Conservation (phyloP, 2,888 invertebrate genomes). For the Cremastinae sp. region DNA sequence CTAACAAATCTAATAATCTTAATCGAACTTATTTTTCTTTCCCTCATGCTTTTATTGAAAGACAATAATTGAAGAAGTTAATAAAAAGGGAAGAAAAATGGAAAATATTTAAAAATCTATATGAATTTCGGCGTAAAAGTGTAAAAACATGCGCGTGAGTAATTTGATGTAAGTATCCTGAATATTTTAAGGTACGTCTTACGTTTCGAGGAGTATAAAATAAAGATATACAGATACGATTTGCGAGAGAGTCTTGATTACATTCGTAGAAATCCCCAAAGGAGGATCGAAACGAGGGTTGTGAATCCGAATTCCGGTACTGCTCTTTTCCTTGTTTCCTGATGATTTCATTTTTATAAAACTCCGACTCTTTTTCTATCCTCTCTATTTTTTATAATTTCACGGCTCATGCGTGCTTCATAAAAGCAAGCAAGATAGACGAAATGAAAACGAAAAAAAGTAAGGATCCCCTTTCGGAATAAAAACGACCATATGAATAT, state of each 20-base stretch:
- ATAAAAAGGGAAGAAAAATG: too few relatives aligned
- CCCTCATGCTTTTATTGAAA: not conserved
- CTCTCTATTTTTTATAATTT: conserved; percentile 40
- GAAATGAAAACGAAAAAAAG: not conserved
- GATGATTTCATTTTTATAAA: not conserved
- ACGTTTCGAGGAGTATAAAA: conserved; percentile 29
- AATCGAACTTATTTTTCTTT: conserved; percentile 28
- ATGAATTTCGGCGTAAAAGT: not conserved
- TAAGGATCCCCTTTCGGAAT: too few relatives aligned
- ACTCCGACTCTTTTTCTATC: conserved; percentile 23
- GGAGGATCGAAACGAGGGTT: conserved; percentile 43
- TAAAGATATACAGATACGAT: too few relatives aligned
- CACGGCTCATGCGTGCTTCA: conserved; percentile 25
- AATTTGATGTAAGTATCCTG: conserved; percentile 1
- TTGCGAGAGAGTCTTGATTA: conserved; percentile 52
- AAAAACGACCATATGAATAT: conserved; percentile 35
- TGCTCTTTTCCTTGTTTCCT: not conserved
- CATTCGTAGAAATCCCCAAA: conserved; percentile 43
- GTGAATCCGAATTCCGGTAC: conserved; percentile 44
- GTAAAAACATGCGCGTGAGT: conserved; percentile 6
- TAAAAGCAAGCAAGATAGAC: conserved; percentile 15
- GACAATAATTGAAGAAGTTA: too few relatives aligned
- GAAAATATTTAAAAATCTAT: too few relatives aligned
- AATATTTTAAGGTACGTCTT: conserved; percentile 14
- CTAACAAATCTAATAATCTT: conserved; percentile 60